phyloP scores from a whole-genome alignment of 2,113 vertebrate genomes.

The Aegypius monachus region DNA sequence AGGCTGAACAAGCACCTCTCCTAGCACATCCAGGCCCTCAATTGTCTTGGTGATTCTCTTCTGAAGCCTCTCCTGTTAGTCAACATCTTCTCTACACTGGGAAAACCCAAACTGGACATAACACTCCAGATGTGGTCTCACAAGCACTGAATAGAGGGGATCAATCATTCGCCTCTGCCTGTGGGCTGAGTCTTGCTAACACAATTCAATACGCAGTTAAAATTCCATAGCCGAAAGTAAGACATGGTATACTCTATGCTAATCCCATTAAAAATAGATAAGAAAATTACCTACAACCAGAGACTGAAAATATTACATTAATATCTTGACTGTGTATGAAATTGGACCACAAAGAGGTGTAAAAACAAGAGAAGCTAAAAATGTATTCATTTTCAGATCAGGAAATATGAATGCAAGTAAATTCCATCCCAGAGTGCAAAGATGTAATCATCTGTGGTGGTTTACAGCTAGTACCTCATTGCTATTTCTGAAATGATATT shows the following conservation, averaged over 20 bases:
- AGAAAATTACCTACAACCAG: background rate
- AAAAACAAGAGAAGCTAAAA: background rate
- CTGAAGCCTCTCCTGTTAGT: background rate
- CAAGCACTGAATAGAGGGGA: background rate
- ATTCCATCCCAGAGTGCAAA: background rate
- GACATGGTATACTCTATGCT: background rate
- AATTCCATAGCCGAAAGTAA: background rate
- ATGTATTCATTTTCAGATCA: background rate
- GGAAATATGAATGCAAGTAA: background rate
- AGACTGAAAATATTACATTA: conserved; percentile 1
- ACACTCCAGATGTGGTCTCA: background rate
- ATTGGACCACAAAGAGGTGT: background rate
- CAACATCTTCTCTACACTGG: background rate
- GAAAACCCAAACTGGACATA: background rate
- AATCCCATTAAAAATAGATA: background rate
- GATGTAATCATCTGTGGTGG: background rate
- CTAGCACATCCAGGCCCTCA: background rate
- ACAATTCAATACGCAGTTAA: background rate
- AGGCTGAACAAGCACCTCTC: background rate
- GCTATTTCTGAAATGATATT: background rate
- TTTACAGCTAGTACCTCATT: background rate
- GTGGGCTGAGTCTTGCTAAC: background rate
- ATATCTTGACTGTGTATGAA: conserved; percentile 4
- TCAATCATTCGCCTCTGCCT: background rate
- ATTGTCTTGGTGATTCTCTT: background rate